These are phyloP conservation scores for Urocyon cinereoargenteus DNA, from an alignment of 2,797 vertebrate genomes.

Conservation along the genomic window DNA sequence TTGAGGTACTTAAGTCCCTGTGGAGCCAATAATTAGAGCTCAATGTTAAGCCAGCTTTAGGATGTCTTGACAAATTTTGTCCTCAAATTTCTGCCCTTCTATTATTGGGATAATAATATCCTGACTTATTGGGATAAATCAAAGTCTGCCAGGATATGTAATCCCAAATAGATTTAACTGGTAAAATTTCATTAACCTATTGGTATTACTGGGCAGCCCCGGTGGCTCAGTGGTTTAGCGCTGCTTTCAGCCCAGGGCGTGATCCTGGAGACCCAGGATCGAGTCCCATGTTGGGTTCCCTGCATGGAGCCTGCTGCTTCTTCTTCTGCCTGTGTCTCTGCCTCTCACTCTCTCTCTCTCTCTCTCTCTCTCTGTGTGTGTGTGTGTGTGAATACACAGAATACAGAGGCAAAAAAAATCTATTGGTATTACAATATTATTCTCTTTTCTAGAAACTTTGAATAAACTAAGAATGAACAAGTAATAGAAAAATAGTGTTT, in stretches of 20 bases:
- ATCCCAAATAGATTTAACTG: background rate
- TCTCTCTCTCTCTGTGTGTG: no score
- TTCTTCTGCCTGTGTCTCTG: no score
- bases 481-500: background rate
- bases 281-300: no score
- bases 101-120: background rate
- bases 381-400: no score
- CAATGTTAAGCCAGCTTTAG: background rate
- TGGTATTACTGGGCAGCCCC: background rate
- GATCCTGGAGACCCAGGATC: no score
- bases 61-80: background rate
- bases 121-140: background rate
- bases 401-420: no score
- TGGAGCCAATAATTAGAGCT: background rate
- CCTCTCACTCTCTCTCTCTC: no score
- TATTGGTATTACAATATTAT: background rate
- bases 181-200: background rate
- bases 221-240: no score
- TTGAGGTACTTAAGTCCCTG: background rate
- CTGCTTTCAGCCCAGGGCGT: no score
- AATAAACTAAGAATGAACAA: constrained; percentile 19
- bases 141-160: background rate
- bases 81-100: background rate
- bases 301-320: no score
- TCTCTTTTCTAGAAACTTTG: background rate